Base-by-base conservation (phyloP, 1,140 invertebrate species). In the Leptoteleia sp. region DNA sequence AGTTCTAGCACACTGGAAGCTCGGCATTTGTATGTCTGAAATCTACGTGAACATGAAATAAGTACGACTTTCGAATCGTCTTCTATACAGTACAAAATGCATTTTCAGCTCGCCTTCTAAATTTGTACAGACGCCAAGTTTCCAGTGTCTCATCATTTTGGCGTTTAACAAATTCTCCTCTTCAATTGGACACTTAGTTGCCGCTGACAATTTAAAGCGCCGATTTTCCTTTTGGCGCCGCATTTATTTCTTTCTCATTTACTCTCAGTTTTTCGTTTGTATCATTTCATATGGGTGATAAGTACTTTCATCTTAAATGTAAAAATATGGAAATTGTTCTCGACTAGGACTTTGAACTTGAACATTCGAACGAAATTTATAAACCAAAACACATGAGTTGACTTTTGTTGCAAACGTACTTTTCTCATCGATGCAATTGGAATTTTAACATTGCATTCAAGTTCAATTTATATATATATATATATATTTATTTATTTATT, bases 31-130 rank as follows among this genome's bases (percentile, higher is more conserved):
- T 22, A 22, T 7, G 15, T 47, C 29, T 29, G 22, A 25, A 25
- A 27, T 29, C 22, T 47, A 47, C 12, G n/a, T n/a, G n/a, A n/a
- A n/a, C n/a, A n/a, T n/a, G 43, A 27, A 29, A 11, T 27, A n/a
- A 13, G 4, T 37, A 47, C 43, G 22, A 47, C 29, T 29, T 13
- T 27, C n/a, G 3, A n/a, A 8, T 29, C 43, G 25, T 47, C 17
- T 29, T 47, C 43, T 27, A 13, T 47, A 47, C 43, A 27, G 8
- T 47, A 27, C 11, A 47, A 27, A 47, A 47, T 47, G n/a, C 13
- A 29, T 1, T 29, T 27, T 47, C 19, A 22, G 5, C 19, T 5
- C n/a, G n/a, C n/a, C n/a, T n/a, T n/a, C 19, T 5, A 22, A 22
- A 22, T 22, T 22, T 22, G 19, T 22, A 22, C 19, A 22, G 19